Base-by-base conservation (phyloP, 2,113 vertebrate species). In the Percopsis transmontana region DNA sequence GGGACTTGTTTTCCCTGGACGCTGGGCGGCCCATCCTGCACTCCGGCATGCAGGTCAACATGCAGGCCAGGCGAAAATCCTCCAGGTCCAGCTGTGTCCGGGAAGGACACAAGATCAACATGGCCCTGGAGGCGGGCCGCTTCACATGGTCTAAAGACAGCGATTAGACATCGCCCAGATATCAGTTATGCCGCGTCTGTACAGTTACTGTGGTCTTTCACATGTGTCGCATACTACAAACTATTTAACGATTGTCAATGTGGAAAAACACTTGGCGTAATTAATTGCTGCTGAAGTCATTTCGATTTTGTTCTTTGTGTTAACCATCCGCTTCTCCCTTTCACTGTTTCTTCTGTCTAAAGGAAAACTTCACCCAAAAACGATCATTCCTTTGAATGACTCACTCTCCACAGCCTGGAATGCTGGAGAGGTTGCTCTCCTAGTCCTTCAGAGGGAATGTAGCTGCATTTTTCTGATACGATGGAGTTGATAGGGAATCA, bases 51-150 rank as follows among this genome's bases (percentile, higher is more conserved):
- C 94, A 94, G 92, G 95, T 95, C 92, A 94, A 94, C 93, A 95
- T 95, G 94, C 93, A 94, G 94, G 92, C 95, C 90, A 94, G 94
- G 91, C 94, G 94, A 91, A 96, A 96, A 91, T 95, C 94, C 81
- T 94, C 93, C 87, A 93, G 93, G 94, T 95, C 94, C 86, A 94
- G 94, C 75, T 93, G 92, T 84, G 93, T 95, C 90, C 92, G 94
- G 86, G 93, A 92, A 89, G 95, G 95, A 61, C 95, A 92, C 93
- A 96, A 94, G 88, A 91, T 97, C 91, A 93, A 94, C 93, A 92
- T 94, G 94, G 91, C 93, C 79, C 68, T 95, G 89, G 92, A 90
- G 86, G 91, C 91, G 87, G 92, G 90, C 89, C 90, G 89, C 82
- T 93, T 95, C 88, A 85, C 90, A 86, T 93, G 93, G 91, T 93